Evolutionary conservation across 2,797 vertebrate species (phyloP), one percentile per base, ranked within the genome.

Genomic region (Meda fulgida): DNA sequence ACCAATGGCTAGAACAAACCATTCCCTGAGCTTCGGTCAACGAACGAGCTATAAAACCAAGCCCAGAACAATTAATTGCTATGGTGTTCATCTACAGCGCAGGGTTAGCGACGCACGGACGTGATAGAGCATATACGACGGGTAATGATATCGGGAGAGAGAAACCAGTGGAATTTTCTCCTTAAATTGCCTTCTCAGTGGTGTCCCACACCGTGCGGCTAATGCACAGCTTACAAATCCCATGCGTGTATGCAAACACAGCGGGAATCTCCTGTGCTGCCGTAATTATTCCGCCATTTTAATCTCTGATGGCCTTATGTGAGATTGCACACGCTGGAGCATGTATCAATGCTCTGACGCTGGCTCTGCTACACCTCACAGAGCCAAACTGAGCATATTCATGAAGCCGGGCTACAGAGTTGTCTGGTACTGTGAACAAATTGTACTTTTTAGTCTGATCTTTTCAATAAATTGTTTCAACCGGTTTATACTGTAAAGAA

Each of bases 1-100:
- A 95, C 93, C 90, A 94, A 91, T 93, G 89, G 90, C 87, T 90
- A 93, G 91, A 92, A 94, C 91, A 92, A 92, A 92, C 91, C 90
- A 51, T 87, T 90, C 89, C 71, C 84, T 51, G 81, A 87, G 90
- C 91, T 91, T 92, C 89, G 91, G 92, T 91, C 90, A 92, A 87
- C 83, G 89, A 89, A 90, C 86, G 11, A 87, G 89, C 89, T 82
- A 89, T 91, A 89, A 89, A 90, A 87, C 87, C 89, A 88, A 91
- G 90, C 85, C 85, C 90, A 88, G 89, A 92, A 91, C 91, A 91
- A 92, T 92, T 92, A 92, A 91, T 91, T 87, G 89, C 89, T 58
- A 69, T 85, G 80, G 89, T 87, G 78, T 88, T 90, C 87, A 86
- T 89, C 86, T 90, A 87, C 85, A 84, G 82, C 79, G 51, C 46